phyloP scores from a whole-genome alignment of 2,113 vertebrate species.

The Sylvia atricapilla region DNA sequence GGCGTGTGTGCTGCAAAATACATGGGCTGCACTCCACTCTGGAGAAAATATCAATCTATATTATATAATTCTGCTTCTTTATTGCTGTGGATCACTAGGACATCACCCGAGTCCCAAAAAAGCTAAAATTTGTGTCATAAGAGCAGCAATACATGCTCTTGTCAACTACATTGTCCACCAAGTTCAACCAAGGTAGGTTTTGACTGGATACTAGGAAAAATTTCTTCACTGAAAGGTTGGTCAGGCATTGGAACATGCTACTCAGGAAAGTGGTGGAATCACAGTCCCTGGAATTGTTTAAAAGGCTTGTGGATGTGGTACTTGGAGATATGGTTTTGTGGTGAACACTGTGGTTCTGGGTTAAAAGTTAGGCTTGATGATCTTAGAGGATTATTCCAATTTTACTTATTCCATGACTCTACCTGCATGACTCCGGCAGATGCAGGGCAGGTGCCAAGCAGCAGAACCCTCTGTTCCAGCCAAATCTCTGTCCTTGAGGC shows the following conservation, averaged over 20 bases:
- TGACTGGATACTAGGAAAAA: neutral
- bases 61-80: neutral
- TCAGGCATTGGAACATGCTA: neutral
- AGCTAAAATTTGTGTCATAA: neutral
- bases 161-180: neutral
- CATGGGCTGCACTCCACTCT: neutral
- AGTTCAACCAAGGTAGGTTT: neutral
- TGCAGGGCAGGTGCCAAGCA: neutral
- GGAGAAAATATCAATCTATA: neutral
- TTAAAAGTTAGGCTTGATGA: too few species aligned
- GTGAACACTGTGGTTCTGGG: fast-evolving
- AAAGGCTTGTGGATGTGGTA: neutral
- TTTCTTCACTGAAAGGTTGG: neutral
- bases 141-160: neutral
- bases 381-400: neutral
- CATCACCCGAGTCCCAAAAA: neutral
- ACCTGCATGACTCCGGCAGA: neutral
- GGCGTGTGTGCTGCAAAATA: neutral
- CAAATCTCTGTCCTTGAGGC: neutral
- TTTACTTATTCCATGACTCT: neutral
- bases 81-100: neutral
- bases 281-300: neutral
- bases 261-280: neutral
- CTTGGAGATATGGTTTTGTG: neutral
- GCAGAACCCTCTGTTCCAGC: neutral